Evolutionary conservation across 2,797 vertebrate species (phyloP).

Genomic region (Melanogrammus aeglefinus): DNA sequence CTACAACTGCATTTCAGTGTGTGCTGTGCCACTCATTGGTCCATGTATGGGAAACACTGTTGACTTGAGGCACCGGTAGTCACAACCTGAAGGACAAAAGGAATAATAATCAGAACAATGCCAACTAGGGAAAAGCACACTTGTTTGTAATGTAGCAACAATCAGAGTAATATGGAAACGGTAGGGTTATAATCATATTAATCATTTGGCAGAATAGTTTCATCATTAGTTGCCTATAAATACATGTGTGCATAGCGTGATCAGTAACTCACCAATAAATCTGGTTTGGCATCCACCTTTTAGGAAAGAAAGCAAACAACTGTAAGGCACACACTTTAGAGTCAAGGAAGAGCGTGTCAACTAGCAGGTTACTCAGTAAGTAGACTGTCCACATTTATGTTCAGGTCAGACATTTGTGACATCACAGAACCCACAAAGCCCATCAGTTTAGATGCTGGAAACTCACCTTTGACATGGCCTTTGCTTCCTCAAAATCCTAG

Average conservation of each 20-base stretch:
- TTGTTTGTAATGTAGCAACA: conserved; percentile 23
- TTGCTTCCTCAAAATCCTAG: neutral
- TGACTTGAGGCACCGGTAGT: neutral
- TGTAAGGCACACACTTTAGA: neutral
- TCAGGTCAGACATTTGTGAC: conserved; percentile 82
- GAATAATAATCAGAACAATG: neutral
- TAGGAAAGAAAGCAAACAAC: neutral
- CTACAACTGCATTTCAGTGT: too few species aligned
- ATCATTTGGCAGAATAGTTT: conserved; percentile 80
- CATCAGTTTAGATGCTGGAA: neutral
- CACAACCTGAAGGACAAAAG: neutral
- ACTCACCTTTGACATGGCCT: conserved; percentile 31
- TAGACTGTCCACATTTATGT: conserved; percentile 60
- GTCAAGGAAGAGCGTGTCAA: rapidly evolving
- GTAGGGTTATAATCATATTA: conserved; percentile 72
- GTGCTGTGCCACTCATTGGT: too few species aligned
- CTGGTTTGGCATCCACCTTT: neutral
- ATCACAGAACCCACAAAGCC: conserved; percentile 58
- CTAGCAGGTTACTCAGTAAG: conserved; percentile 57
- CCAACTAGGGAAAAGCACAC: conserved; percentile 68
- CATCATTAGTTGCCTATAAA: conserved; percentile 61
- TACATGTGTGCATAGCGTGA: neutral
- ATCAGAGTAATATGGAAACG: conserved; percentile 78
- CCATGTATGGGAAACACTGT: too few species aligned
- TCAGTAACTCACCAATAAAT: neutral